A percentile compares a stretch with the other conserved stretches of the same genome.
phyloP scores from a whole-genome alignment of 2,797 vertebrate species.

The Schizothorax lantsangensis region DNA sequence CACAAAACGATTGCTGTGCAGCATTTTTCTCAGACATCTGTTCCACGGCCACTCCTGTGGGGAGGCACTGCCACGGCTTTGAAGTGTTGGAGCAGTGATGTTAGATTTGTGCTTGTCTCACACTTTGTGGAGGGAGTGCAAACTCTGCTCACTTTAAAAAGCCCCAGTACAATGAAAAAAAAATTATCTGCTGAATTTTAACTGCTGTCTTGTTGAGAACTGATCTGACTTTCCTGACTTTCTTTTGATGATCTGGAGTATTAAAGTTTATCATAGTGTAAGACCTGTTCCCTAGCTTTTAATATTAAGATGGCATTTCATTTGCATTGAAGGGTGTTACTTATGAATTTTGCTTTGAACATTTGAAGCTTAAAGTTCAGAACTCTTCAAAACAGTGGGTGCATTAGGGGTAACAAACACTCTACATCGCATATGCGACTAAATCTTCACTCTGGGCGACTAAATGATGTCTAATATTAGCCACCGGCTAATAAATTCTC shows the following conservation, averaged over 20 bases:
- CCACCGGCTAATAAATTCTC: too few relatives aligned
- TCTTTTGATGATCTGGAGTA: constrained; percentile 38
- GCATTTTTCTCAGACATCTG: constrained; percentile 36
- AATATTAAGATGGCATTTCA: constrained; percentile 59
- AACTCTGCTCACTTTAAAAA: constrained; percentile 38
- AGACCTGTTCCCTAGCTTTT: constrained; percentile 22
- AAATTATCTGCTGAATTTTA: too few relatives aligned
- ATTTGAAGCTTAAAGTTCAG: constrained; percentile 33
- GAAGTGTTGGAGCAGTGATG: constrained; percentile 49
- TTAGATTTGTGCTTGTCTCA: constrained; percentile 51
- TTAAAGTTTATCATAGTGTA: not conserved
- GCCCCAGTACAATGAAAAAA: not conserved
- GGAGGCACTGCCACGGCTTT: constrained; percentile 44
- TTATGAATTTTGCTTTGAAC: constrained; percentile 64
- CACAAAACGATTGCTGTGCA: constrained; percentile 30
- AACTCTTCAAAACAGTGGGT: not conserved
- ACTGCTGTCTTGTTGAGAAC: constrained; percentile 32
- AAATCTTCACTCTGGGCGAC: too few relatives aligned
- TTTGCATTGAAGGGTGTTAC: constrained; percentile 60
- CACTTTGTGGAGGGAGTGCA: constrained; percentile 30
- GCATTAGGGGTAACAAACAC: not conserved
- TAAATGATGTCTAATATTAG: too few relatives aligned
- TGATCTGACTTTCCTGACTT: constrained; percentile 29
- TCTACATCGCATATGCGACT: too few relatives aligned
- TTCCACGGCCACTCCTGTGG: constrained; percentile 42